A percentile compares a stretch with the other conserved stretches of the same genome.
Evolutionary conservation across 2,888 invertebrate genomes (phyloP).

Genomic region (Rhingia campestris): DNA sequence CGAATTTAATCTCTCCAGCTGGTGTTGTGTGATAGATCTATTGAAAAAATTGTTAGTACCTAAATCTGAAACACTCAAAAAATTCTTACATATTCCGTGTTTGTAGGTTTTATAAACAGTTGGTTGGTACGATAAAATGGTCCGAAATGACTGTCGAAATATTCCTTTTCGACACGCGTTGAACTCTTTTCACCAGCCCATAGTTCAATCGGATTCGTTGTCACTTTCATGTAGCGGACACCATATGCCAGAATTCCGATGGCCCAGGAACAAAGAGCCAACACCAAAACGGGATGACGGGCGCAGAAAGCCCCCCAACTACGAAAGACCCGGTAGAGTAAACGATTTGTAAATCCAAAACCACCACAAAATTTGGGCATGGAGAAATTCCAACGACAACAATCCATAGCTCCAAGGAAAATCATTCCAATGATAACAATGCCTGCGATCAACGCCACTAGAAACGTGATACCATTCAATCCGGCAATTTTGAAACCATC

Average conservation of each 20-base stretch:
- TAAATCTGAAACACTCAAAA: neutral
- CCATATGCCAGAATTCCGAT: constrained; percentile 86
- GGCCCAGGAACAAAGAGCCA: constrained; percentile 86
- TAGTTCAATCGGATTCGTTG: constrained; percentile 94
- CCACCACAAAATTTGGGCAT: constrained; percentile 79
- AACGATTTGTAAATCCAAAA: constrained; percentile 76
- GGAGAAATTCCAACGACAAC: constrained; percentile 67
- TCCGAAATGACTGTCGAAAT: constrained; percentile 92
- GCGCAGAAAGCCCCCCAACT: constrained; percentile 86
- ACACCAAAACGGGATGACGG: constrained; percentile 85
- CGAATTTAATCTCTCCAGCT: constrained; percentile 84
- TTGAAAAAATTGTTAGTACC: neutral
- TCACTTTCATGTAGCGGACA: constrained; percentile 87
- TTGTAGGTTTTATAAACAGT: constrained; percentile 89
- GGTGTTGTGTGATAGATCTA: constrained; percentile 82
- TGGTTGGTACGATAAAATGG: constrained; percentile 96
- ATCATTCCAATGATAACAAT: constrained; percentile 79
- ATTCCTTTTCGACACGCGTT: constrained; percentile 92
- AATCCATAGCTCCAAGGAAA: constrained; percentile 73
- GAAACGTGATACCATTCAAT: constrained; percentile 86
- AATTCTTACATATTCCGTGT: constrained; percentile 83
- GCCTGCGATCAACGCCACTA: constrained; percentile 85
- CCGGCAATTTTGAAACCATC: constrained; percentile 84
- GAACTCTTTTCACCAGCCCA: constrained; percentile 94
- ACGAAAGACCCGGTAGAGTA: constrained; percentile 82